Conservation (phyloP, 2,113 vertebrate species). For the Engraulis encrasicolus region DNA sequence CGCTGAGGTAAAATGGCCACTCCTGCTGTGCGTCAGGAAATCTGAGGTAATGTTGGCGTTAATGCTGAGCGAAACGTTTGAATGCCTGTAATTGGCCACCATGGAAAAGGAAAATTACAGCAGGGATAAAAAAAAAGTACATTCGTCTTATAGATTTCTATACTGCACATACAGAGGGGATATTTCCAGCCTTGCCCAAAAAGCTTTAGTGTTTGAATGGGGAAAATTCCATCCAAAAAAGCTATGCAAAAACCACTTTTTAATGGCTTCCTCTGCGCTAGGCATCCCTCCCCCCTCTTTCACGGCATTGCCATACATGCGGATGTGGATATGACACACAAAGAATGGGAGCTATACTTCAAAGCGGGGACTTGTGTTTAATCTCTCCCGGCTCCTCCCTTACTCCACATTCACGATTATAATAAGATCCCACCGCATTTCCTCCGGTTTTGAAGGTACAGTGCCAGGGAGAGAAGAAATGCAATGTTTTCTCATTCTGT, state of each 20-base stretch:
- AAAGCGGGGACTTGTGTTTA: slow-evolving; percentile 55
- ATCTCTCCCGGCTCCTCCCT: slow-evolving; percentile 7
- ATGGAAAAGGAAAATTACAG: background rate
- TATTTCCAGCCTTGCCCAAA: background rate
- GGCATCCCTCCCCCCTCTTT: slow-evolving; percentile 57
- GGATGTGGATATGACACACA: slow-evolving; percentile 71
- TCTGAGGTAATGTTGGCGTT: background rate
- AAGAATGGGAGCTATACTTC: slow-evolving; percentile 71
- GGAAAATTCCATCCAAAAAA: background rate
- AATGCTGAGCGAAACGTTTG: background rate
- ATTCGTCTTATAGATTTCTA: background rate
- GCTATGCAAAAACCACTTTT: slow-evolving; percentile 28
- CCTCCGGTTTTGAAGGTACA: slow-evolving; percentile 67
- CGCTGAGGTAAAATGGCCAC: background rate
- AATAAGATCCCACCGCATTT: slow-evolving; percentile 63
- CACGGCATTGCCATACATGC: slow-evolving; percentile 62
- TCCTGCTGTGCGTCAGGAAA: background rate
- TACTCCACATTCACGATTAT: slow-evolving; percentile 67
- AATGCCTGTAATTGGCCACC: background rate
- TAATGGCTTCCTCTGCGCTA: slow-evolving; percentile 67
- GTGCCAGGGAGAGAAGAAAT: slow-evolving; percentile 66
- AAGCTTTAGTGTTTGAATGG: background rate
- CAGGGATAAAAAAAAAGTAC: background rate
- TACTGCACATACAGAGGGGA: background rate
- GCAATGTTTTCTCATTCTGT: slow-evolving; percentile 57